Percentiles rank a stretch among this genome's conserved stretches.
These are phyloP conservation scores for Scaptomyza polygonia DNA, from an alignment of 2,888 invertebrate genomes.

Conservation along the genomic window DNA sequence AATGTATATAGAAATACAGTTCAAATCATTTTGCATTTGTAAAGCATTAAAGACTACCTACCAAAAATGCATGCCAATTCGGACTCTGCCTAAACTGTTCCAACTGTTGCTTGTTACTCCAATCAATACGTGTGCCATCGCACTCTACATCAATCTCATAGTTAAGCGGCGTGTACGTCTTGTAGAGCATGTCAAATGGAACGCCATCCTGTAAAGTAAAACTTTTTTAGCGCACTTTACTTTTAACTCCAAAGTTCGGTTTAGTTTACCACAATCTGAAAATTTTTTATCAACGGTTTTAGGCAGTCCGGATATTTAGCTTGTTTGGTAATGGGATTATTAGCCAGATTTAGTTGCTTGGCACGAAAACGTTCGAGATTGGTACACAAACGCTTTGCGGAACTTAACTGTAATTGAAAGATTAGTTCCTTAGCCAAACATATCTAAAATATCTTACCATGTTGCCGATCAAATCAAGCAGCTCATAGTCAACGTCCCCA, in stretches of 20 bases:
- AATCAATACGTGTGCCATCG: conserved; percentile 68
- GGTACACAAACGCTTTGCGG: conserved; percentile 67
- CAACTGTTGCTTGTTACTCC: conserved; percentile 58
- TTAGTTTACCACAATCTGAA: conserved; percentile 67
- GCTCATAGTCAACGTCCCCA: conserved; percentile 67
- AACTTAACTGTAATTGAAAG: conserved; percentile 52
- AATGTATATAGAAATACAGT: neutral
- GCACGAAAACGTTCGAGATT: conserved; percentile 74
- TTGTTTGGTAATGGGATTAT: conserved; percentile 74
- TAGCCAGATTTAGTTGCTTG: conserved; percentile 65
- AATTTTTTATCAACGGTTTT: conserved; percentile 70
- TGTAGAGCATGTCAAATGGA: conserved; percentile 75
- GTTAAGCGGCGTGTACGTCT: conserved; percentile 69
- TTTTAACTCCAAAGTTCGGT: neutral
- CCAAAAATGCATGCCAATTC: conserved; percentile 81
- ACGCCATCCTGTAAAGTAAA: conserved; percentile 68
- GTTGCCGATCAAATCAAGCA: conserved; percentile 78
- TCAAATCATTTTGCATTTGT: neutral
- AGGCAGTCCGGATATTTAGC: conserved; percentile 78
- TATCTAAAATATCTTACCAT: conserved; percentile 41
- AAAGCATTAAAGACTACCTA: conserved; percentile 15
- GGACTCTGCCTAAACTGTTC: conserved; percentile 66
- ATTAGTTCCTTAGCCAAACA: too few relatives aligned
- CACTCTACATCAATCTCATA: conserved; percentile 65
- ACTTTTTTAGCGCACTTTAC: too few relatives aligned